Evolutionary conservation across 2,888 invertebrate genomes (phyloP), one percentile per base, ranked within the genome.

Genomic region (Aleiodes testaceus): DNA sequence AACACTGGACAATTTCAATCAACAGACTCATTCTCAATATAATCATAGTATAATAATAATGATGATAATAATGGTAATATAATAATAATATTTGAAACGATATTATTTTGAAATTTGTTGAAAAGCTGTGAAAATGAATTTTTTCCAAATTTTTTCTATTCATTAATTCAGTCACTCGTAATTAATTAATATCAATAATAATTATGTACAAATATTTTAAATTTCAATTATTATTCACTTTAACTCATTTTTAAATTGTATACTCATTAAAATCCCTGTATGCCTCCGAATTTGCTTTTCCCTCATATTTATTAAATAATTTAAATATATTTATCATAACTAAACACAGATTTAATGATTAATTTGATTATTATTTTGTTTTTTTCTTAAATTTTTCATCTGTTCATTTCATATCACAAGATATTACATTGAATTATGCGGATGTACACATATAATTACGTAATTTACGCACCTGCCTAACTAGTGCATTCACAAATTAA

Each of bases 251-350:
- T 73, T 53, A 68, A 53, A 73, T 74, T 70, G 68, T 81, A 82
- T 82, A 83, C 81, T 82, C 82, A 75, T 76, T 75, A 50, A 79
- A 78, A 84, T 86, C 87, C 87, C 87, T 87, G 87, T 87, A 87
- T 87, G 83, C 82, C 85, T 87, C 87, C 87, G 87, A 87, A 87
- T 87, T 87, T 87, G 87, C 82, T 82, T 36, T 85, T n/a, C n/a
- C 80, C 79, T 82, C 79, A 80, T 79, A 5, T 26, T 26, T 4
- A 22, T 26, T 26, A 26, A 26, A 72, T 72, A 75, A 75, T 75
- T 45, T 63, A 63, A 18, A 63, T 20, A 20, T 45, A 45, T 47
- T 16, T 64, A 70, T 71, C 59, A 67, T 69, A 80, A 81, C 78
- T 80, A 81, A 80, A 78, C 75, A 80, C 80, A 74, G 80, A 81